A percentile compares a stretch with the other conserved stretches of the same genome.
Evolutionary conservation across 2,888 invertebrate genomes (phyloP).

Genomic region (Ctena decussata): DNA sequence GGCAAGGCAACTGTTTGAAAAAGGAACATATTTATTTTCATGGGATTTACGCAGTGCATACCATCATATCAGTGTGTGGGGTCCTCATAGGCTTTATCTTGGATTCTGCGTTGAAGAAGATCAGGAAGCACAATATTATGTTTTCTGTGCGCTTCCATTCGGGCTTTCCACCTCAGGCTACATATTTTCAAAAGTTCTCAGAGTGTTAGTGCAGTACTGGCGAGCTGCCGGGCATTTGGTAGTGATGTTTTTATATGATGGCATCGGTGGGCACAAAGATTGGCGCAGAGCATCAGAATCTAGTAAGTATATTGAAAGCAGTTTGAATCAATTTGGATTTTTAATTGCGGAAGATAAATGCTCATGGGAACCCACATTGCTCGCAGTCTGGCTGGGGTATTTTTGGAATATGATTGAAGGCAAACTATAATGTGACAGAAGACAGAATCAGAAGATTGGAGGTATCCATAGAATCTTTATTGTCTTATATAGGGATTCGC

Average conservation of each 20-base stretch:
- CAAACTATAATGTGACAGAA: slow-evolving; percentile 30
- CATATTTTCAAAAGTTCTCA: slow-evolving; percentile 57
- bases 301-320: slow-evolving; percentile 18
- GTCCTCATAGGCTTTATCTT: not conserved
- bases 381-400: slow-evolving; percentile 49
- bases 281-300: slow-evolving; percentile 5
- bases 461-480: not conserved
- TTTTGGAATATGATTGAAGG: slow-evolving; percentile 36
- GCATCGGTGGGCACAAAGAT: slow-evolving; percentile 30
- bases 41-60: not conserved
- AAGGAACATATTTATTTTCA: slow-evolving; percentile 6
- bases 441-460: slow-evolving; percentile 24
- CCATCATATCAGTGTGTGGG: not conserved
- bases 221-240: slow-evolving; percentile 37
- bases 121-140: slow-evolving; percentile 28
- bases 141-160: slow-evolving; percentile 55
- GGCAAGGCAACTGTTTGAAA: slow-evolving; percentile 4
- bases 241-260: slow-evolving; percentile 59
- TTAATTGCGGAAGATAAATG: slow-evolving; percentile 62
- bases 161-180: slow-evolving; percentile 55
- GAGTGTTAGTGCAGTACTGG: slow-evolving; percentile 45
- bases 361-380: slow-evolving; percentile 41
- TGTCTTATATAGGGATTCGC: not conserved
- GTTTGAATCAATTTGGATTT: slow-evolving; percentile 57
- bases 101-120: not conserved